These are phyloP conservation scores for Drosophila parabipectinata DNA, from an alignment of 1,140 invertebrate species.

Conservation along the genomic window DNA sequence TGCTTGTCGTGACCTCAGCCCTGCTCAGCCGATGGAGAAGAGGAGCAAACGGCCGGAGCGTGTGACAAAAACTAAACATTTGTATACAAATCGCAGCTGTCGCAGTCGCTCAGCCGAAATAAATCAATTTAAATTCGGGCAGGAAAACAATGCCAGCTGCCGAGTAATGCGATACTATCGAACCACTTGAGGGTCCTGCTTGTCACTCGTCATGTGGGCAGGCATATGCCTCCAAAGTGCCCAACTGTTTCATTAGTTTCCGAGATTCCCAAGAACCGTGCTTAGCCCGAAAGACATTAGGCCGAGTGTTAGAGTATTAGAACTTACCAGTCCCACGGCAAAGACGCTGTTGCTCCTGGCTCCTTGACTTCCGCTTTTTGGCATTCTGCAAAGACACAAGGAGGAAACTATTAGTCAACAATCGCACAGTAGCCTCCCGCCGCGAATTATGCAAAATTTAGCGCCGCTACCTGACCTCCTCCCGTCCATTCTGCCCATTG, in stretches of 20 bases:
- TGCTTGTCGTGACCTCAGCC: conserved; percentile 7
- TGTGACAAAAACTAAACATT: conserved; percentile 57
- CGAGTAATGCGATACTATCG: conserved; percentile 47
- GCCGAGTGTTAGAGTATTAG: neutral
- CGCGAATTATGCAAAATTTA: conserved; percentile 48
- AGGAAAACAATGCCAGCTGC: conserved; percentile 31
- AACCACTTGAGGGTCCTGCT: neutral
- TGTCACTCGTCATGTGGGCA: conserved; percentile 4
- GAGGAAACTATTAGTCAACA: conserved; percentile 23
- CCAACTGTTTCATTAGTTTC: neutral
- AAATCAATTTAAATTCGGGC: conserved; percentile 31
- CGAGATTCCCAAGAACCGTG: neutral
- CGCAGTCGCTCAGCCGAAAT: conserved; percentile 38
- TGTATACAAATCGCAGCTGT: conserved; percentile 53
- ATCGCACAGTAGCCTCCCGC: conserved; percentile 29
- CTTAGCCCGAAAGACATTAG: conserved; percentile 4
- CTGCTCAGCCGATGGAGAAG: neutral
- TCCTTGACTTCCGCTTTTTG: conserved; percentile 46
- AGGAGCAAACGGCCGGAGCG: neutral
- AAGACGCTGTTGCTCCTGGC: conserved; percentile 10
- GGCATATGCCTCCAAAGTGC: neutral
- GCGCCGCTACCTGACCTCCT: conserved; percentile 28
- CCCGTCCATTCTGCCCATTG: neutral
- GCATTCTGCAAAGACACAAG: conserved; percentile 54
- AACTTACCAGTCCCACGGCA: conserved; percentile 54